These are phyloP conservation scores for Lontra canadensis DNA, from an alignment of 2,113 vertebrate genomes.

Conservation along the genomic window DNA sequence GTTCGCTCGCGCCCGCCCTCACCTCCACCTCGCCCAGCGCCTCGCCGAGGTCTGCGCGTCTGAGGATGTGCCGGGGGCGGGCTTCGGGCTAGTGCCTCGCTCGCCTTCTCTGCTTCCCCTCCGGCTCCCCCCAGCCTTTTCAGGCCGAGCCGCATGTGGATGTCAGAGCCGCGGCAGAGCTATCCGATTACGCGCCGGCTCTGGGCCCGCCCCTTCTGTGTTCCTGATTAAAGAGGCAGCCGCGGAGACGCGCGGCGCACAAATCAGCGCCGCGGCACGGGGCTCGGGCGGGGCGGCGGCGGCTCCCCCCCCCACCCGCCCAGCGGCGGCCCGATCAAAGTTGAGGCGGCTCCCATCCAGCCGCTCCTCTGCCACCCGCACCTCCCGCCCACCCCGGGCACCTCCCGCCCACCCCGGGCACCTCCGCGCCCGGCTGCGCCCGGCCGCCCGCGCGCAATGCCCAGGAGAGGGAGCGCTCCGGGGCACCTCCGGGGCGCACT, in stretches of 20 bases:
- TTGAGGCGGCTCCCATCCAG: background rate
- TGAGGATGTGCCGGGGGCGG: constrained; percentile 65
- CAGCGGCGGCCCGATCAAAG: constrained; percentile 54
- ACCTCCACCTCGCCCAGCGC: constrained; percentile 73
- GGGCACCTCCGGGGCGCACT: constrained; percentile 27
- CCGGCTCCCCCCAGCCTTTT: constrained; percentile 84
- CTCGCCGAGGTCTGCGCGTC: constrained; percentile 47
- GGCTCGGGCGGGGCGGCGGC: constrained; percentile 56
- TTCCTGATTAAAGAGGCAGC: constrained; percentile 89
- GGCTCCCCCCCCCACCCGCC: rapidly evolving
- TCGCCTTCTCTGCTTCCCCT: constrained; percentile 77
- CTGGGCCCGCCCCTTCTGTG: constrained; percentile 89
- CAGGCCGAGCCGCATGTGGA: constrained; percentile 86
- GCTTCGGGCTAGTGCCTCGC: constrained; percentile 69
- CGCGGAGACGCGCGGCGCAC: constrained; percentile 71
- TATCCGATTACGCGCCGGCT: constrained; percentile 93
- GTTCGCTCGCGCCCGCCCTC: constrained; percentile 73
- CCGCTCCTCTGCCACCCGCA: background rate
- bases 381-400: background rate
- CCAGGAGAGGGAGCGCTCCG: background rate
- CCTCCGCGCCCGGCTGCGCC: background rate
- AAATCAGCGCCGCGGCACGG: constrained; percentile 53
- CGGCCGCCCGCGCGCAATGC: background rate
- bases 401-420: background rate
- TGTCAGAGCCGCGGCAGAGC: constrained; percentile 87